Conservation (phyloP, 2,797 vertebrate species). For the Tinamus major region DNA sequence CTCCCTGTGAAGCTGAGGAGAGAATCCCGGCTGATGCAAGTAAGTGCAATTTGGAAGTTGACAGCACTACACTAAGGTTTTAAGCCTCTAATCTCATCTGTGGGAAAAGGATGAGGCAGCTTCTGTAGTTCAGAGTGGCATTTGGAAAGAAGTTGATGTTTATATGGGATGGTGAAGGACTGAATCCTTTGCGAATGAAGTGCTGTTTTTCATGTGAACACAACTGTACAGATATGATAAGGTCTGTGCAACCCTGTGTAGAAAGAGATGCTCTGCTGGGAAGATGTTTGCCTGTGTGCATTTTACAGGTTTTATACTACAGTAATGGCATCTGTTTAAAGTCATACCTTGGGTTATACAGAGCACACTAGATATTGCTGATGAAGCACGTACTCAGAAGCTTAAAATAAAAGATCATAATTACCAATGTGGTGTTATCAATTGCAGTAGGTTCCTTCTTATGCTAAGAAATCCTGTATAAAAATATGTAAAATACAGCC, state of each 20-base stretch:
- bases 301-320: background rate
- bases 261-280: background rate
- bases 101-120: background rate
- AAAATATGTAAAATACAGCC: background rate
- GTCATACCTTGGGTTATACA: background rate
- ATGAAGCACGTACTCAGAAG: background rate
- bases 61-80: background rate
- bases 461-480: background rate
- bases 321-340: background rate
- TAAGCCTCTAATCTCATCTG: background rate
- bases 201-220: background rate
- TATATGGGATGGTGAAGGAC: background rate
- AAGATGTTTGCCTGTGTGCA: background rate
- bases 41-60: background rate
- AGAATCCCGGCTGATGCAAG: background rate
- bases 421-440: background rate
- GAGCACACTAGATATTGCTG: background rate
- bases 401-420: background rate
- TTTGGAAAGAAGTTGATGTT: background rate
- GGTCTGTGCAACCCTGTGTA: background rate
- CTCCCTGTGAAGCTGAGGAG: background rate
- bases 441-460: background rate
- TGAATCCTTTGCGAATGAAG: background rate
- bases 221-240: background rate
- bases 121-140: fast-evolving